phyloP scores from a whole-genome alignment of 2,888 invertebrate genomes.

The Drosophila affinis region DNA sequence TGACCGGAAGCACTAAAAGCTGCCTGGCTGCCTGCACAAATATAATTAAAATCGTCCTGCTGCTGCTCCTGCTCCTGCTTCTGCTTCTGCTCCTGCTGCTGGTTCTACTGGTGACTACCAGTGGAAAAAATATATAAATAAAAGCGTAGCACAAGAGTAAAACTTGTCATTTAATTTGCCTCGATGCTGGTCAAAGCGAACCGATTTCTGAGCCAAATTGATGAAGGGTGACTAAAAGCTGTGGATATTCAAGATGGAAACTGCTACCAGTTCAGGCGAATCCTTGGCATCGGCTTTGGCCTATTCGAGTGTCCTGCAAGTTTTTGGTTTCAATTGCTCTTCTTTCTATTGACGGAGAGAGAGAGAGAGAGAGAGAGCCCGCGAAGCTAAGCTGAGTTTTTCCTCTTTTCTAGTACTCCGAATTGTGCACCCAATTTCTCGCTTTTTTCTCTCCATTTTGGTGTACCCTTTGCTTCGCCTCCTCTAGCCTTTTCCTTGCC shows the following conservation, averaged over 20 bases:
- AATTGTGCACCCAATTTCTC: background rate
- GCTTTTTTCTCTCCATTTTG: background rate
- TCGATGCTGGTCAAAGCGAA: conserved; percentile 55
- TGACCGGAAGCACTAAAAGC: conserved; percentile 69
- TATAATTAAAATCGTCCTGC: conserved; percentile 71
- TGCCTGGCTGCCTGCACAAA: conserved; percentile 66
- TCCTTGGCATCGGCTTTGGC: background rate
- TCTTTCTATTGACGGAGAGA: background rate
- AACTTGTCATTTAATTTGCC: conserved; percentile 75
- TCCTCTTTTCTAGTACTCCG: background rate
- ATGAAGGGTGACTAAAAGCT: conserved; percentile 15
- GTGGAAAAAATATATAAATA: conserved; percentile 30
- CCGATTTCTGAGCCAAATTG: conserved; percentile 39
- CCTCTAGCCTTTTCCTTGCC: background rate
- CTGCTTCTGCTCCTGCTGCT: too few relatives aligned
- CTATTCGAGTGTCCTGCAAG: background rate
- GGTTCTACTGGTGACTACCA: background rate
- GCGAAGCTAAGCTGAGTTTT: conserved; percentile 29
- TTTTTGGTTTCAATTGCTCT: conserved; percentile 40
- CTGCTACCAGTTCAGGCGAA: background rate
- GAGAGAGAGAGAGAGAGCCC: background rate
- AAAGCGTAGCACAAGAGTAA: conserved; percentile 46
- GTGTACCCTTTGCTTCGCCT: background rate
- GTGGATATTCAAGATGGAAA: conserved; percentile 20
- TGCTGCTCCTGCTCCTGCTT: conserved; percentile 44